These are phyloP conservation scores for Ifrita kowaldi DNA, from an alignment of 2,113 vertebrate genomes.

Conservation along the genomic window DNA sequence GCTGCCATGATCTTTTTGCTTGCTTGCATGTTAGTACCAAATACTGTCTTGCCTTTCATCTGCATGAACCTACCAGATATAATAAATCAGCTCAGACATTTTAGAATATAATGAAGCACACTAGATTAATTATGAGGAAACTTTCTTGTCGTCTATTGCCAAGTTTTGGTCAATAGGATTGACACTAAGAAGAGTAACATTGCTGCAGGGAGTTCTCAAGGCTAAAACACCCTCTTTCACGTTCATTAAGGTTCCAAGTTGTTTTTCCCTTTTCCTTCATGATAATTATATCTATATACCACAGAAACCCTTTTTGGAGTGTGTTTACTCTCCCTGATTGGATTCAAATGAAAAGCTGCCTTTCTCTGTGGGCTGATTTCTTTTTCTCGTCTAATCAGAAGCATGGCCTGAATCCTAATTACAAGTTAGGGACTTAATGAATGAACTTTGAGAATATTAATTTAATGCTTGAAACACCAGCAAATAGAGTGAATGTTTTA, in stretches of 20 bases:
- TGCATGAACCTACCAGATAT: background rate
- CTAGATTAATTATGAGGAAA: background rate
- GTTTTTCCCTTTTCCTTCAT: background rate
- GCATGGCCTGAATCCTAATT: slow-evolving; percentile 48
- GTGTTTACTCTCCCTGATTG: slow-evolving; percentile 34
- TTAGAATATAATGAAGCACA: background rate
- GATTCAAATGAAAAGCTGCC: slow-evolving; percentile 34
- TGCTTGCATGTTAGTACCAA: background rate
- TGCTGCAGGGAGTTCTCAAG: background rate
- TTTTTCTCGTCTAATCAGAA: slow-evolving; percentile 9
- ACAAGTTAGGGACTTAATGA: slow-evolving; percentile 36
- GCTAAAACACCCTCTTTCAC: background rate
- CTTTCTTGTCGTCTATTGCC: background rate
- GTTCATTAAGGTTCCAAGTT: background rate
- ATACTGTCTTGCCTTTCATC: background rate
- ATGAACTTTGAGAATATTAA: slow-evolving; percentile 55
- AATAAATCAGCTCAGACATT: background rate
- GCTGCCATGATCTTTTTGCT: background rate
- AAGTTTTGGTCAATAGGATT: background rate
- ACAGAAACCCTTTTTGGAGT: background rate
- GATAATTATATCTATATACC: background rate
- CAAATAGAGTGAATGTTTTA: slow-evolving; percentile 19
- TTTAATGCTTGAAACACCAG: slow-evolving; percentile 56
- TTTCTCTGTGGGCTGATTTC: background rate
- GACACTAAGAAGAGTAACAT: background rate